Evolutionary conservation across 1,140 invertebrate genomes (phyloP).

Genomic region (Monomorium pharaonis): DNA sequence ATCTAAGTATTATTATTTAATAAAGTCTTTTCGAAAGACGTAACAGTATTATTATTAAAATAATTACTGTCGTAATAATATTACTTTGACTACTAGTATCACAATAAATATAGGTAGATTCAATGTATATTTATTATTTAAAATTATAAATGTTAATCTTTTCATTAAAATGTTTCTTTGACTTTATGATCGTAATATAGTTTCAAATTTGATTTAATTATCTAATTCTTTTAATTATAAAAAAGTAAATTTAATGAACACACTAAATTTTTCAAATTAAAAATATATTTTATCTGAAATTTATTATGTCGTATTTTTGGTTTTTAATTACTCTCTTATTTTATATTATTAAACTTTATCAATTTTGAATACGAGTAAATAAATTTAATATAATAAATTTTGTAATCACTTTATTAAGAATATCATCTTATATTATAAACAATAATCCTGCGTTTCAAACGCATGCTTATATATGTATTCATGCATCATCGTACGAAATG

Average conservation of each 20-base stretch:
- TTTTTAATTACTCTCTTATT: not conserved
- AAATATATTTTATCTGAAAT: not conserved
- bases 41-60: too few species aligned
- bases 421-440: not conserved
- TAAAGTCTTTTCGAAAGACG: too few species aligned
- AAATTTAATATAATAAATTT: not conserved
- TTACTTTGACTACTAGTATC: not conserved
- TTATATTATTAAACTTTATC: not conserved
- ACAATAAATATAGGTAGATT: too few species aligned
- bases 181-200: too few species aligned
- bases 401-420: not conserved
- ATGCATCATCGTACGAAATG: not conserved
- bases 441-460: slow-evolving; percentile 2
- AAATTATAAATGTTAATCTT: too few species aligned
- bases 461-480: not conserved
- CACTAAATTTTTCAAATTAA: not conserved
- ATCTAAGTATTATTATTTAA: not conserved
- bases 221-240: not conserved
- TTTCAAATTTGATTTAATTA: too few species aligned
- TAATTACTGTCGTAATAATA: not conserved
- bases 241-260: too few species aligned
- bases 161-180: not conserved
- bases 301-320: not conserved
- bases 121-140: not conserved
- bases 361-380: not conserved